Conservation (phyloP, 2,888 invertebrate genomes). For the Folsomia manolachei region DNA sequence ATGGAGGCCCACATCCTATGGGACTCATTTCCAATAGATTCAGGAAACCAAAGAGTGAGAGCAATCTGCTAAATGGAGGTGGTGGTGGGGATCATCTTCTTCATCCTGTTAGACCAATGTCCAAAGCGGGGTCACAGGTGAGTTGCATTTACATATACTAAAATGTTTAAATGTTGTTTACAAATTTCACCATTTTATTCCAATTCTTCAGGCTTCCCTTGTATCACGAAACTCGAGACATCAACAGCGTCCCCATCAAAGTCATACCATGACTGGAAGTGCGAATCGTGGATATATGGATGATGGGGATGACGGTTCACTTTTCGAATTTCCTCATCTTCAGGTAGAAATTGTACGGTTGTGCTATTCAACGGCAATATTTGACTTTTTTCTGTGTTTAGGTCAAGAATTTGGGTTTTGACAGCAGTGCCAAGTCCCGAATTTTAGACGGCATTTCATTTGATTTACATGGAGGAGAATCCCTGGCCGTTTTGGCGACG, state of each 20-base stretch:
- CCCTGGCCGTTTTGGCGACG: constrained; percentile 86
- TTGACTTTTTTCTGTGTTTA: constrained; percentile 52
- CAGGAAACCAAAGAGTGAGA: constrained; percentile 64
- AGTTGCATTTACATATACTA: no score
- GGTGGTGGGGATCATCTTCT: constrained; percentile 13
- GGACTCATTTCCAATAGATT: constrained; percentile 43
- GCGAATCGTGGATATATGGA: constrained; percentile 6
- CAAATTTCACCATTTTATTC: no score
- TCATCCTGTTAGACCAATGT: constrained; percentile 58
- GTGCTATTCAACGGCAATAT: neutral
- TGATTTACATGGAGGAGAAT: constrained; percentile 86
- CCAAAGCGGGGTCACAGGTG: constrained; percentile 65
- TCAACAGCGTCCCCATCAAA: constrained; percentile 1
- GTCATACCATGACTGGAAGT: constrained; percentile 9
- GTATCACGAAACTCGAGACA: constrained; percentile 38
- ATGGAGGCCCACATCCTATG: constrained; percentile 11
- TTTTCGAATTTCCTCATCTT: constrained; percentile 54
- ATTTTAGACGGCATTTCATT: constrained; percentile 74
- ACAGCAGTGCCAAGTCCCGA: constrained; percentile 58
- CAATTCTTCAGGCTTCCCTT: constrained; percentile 22
- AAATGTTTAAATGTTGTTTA: no score
- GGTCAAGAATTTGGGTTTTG: constrained; percentile 65
- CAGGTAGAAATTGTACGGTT: constrained; percentile 51
- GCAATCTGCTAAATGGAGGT: constrained; percentile 65
- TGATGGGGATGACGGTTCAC: constrained; percentile 25